A percentile compares a stretch with the other conserved stretches of the same genome.
Conservation (phyloP, 2,113 vertebrate species). For the Mixornis gularis region DNA sequence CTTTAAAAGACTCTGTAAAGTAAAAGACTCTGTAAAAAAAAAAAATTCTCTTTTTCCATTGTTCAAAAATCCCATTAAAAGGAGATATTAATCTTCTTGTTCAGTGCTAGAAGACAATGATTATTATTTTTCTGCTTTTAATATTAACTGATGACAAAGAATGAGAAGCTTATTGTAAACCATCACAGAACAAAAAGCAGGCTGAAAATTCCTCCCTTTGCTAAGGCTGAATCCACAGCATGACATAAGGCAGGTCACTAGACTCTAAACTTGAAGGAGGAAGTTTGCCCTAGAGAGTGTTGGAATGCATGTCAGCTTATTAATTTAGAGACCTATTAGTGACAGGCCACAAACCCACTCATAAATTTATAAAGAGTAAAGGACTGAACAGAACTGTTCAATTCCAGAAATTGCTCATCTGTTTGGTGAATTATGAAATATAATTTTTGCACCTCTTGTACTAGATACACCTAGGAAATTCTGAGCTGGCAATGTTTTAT, state of each 20-base stretch:
- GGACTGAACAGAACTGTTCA: background rate
- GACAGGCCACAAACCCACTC: conserved; percentile 45
- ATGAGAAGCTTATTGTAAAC: background rate
- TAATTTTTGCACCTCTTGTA: background rate
- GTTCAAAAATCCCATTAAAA: background rate
- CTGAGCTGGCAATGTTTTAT: background rate
- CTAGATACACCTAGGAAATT: background rate
- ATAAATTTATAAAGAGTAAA: conserved; percentile 44
- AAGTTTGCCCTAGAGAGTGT: conserved; percentile 37
- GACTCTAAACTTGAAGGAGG: conserved; percentile 4
- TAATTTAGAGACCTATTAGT: conserved; percentile 49
- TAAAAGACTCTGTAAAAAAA: background rate
- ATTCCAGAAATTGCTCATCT: background rate
- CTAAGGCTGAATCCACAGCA: background rate
- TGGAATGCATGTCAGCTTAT: conserved; percentile 22
- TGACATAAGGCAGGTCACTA: background rate
- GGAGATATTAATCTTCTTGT: background rate
- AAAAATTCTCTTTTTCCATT: background rate
- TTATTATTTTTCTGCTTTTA: background rate
- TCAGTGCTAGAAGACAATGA: background rate
- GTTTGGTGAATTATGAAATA: conserved; percentile 31
- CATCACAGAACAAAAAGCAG: background rate
- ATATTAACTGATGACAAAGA: background rate
- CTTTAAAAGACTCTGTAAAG: background rate
- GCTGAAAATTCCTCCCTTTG: background rate